Evolutionary conservation across 53 echinoderm and acorn worm species (phyloP), one percentile per base, ranked within the genome.

Genomic region (Holothuria leucospilota): DNA sequence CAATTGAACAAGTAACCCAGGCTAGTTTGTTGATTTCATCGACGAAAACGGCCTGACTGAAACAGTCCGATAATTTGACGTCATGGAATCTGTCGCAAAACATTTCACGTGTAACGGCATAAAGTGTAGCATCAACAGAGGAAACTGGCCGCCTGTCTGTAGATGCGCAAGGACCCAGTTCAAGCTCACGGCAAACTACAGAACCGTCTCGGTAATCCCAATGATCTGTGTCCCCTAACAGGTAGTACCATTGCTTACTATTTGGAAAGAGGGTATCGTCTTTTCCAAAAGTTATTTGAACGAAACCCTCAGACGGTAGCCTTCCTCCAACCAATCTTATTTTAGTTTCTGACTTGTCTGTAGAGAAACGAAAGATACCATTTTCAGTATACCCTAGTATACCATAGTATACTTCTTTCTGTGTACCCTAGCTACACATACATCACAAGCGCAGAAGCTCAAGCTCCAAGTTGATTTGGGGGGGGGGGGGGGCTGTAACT

Each of bases 191-290:
- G 77, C 77, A 77, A 39, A 77, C 53, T 2, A 41, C 42, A 8
- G 77, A 42, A 28, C 77, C 77, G 5, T 77, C 77, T 77, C 77
- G 39, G 53, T 20, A n/a, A 26, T 77, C 77, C 77, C 77, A 77
- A 26, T 77, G 49, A 5, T 16, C 42, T 7, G 49, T 77, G 26
- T 46, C 49, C 39, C 77, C 69, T 16, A 34, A 38, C 13, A 77
- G 25, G 49, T 41, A 51, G 49, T 26, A 46, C 77, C 77, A 77
- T 21, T 46, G 38, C 21, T 18, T 25, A 40, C 40, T 4, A 40
- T 40, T 40, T 40, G 4, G 40, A 40, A 40, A 40, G 40, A 4
- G 40, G 7, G 40, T 7, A 40, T 40, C 40, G 8, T 77, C 77
- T 16, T 77, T 11, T 21, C n/a, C 63, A 63, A 21, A 63, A 7